Evolutionary conservation across 1,140 invertebrate genomes (phyloP), one percentile per base, ranked within the genome.

Genomic region (Cydia splendana): DNA sequence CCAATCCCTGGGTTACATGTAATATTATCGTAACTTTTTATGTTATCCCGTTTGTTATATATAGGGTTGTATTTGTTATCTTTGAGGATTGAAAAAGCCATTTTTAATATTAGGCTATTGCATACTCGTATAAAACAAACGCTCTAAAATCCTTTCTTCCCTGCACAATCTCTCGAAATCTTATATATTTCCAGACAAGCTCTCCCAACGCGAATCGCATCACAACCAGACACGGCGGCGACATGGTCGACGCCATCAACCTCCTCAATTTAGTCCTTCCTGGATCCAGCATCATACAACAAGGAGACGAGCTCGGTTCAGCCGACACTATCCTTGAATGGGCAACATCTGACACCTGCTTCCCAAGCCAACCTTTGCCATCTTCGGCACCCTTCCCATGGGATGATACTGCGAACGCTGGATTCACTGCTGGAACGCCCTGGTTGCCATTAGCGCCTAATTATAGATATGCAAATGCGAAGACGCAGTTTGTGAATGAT

Each of bases 261-360:
- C 94, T 96, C 76, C 79, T 96, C 15, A 89, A 93, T 15, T 84
- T 96, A 30, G 82, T 95, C 2, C 84, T 96, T 12, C 95, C 95
- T 10, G 96, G 96, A 1, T 94, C 95, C 2, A 90, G 94, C 0
- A 91, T 96, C 45, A 94, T 95, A 28, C 96, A 96, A 83, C 95
- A 96, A 92, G 96, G 96, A 75, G 96, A 97, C 84, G 96, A 97
- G 82, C 94, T 97, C 2, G 96, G 95, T 1, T 95, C 96, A 89
- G 88, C 93, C 34, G 94, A 96, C 85, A 93, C 94, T 0, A 89
- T 94, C 7, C 77, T 91, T 2, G 88, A 91, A 76, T 91, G 88
- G 88, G 86, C 83, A 2, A 67, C 84, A 1, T 57, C 73, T 6
- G 73, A 74, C 9, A 84, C 80, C 28, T 92, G 91, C 77, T 93